Percentiles rank a stretch among this genome's conserved stretches.
These are phyloP conservation scores for Myzus persicae DNA, from an alignment of 1,140 invertebrate genomes.

Conservation along the genomic window DNA sequence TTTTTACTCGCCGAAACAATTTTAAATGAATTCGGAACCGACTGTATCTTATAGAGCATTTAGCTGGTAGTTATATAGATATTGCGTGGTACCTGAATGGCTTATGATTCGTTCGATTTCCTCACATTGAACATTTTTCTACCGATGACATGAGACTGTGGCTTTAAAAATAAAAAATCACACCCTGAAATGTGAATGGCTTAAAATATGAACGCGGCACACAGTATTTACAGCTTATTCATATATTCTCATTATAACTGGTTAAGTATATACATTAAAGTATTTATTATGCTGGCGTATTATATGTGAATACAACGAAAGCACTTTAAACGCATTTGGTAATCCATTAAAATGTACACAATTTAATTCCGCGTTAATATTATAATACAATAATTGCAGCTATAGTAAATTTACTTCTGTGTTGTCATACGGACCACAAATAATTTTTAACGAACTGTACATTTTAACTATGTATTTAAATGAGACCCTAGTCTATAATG, in stretches of 20 bases:
- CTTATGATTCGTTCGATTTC: background rate
- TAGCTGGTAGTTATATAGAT: background rate
- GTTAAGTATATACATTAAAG: background rate
- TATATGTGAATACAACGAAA: background rate
- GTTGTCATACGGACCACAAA: background rate
- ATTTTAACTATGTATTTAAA: constrained; percentile 1
- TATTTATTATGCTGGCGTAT: background rate
- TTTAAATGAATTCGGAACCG: background rate
- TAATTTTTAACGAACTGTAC: background rate
- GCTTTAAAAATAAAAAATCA: background rate
- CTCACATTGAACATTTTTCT: background rate
- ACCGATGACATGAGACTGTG: background rate
- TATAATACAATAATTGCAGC: background rate
- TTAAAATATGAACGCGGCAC: background rate
- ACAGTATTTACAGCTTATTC: background rate
- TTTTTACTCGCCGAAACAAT: background rate
- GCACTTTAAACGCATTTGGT: background rate
- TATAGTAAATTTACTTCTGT: background rate
- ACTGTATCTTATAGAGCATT: background rate
- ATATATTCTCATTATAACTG: background rate
- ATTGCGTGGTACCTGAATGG: background rate
- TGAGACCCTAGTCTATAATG: constrained; percentile 2
- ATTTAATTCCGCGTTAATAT: background rate
- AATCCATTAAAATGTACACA: background rate
- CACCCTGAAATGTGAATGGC: background rate